Percentiles rank a stretch among this genome's conserved stretches.
Conservation (phyloP, 2,113 vertebrate genomes). For the Casuarius casuarius region DNA sequence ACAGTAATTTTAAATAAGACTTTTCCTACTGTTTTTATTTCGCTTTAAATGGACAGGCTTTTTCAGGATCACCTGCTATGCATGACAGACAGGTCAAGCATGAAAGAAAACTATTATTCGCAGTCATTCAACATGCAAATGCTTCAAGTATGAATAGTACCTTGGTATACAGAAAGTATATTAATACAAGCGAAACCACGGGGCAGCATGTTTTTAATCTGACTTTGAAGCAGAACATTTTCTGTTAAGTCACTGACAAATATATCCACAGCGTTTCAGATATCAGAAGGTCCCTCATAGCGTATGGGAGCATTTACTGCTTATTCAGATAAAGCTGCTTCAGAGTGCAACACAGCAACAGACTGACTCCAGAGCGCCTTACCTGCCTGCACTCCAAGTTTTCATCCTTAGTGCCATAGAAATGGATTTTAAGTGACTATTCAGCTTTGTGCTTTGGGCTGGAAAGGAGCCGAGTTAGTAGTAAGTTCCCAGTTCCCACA, state of each 20-base stretch:
- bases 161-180: background rate
- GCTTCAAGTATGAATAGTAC: background rate
- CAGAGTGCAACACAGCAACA: background rate
- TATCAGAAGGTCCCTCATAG: background rate
- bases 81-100: background rate
- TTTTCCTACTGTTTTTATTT: background rate
- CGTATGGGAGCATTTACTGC: background rate
- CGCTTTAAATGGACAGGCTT: background rate
- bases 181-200: background rate
- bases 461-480: background rate
- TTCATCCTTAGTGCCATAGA: background rate
- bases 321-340: conserved; percentile 13
- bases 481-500: background rate
- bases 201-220: background rate
- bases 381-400: background rate
- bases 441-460: background rate
- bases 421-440: background rate
- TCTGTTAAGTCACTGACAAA: background rate
- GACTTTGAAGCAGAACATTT: background rate
- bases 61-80: conserved; percentile 20
- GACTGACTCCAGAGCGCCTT: background rate
- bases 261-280: background rate
- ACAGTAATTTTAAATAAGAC: background rate
- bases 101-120: background rate
- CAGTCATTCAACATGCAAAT: background rate